Base-by-base conservation (phyloP, 2,797 vertebrate genomes). In the Anabas testudineus region DNA sequence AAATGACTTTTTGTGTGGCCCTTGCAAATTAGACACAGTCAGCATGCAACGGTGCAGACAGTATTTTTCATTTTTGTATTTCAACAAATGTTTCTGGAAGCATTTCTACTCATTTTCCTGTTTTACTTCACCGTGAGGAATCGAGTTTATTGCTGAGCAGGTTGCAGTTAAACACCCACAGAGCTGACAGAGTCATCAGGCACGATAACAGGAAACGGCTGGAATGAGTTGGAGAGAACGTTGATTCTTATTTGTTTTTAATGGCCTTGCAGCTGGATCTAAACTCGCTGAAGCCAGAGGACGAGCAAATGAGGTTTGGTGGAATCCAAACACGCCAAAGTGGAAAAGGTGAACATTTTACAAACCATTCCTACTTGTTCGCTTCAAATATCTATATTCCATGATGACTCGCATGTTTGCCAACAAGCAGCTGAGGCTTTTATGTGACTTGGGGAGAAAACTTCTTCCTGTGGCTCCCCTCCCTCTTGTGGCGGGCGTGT, bases 161-260 rank as follows among this genome's bases (percentile, higher is more conserved):
- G 51, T 63, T 72, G 67, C 42, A 69, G 49, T 68, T 61, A 59
- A 59, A 71, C 62, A 59, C 60, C 53, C 61, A 58, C 56, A 0
- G 65, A 74, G 57, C 47, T 10, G 46, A 65, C 30, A 22, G 26
- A 63, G 73, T 37, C 69, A 64, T 74, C 67, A 72, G 9, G 30
- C 28, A 32, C 64, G 34, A 65, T 21, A 10, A 28, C 36, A 0
- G 13, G 67, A 80, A 62, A 51, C 7, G 30, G n/a, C 39, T 43
- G 37, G 42, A 71, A 54, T 32, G 39, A 53, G 36, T 18, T 28
- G 14, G 34, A 65, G 30, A 63, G 41, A 63, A 61, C 51, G 32
- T 67, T 69, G 2, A 2, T 28, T 47, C 55, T 48, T 48, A 79
- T 75, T 78, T 60, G 52, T 32, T 69, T 81, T 76, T 73, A 74